Evolutionary conservation across 1,140 invertebrate species (phyloP).

Genomic region (Campoletis sonorensis): DNA sequence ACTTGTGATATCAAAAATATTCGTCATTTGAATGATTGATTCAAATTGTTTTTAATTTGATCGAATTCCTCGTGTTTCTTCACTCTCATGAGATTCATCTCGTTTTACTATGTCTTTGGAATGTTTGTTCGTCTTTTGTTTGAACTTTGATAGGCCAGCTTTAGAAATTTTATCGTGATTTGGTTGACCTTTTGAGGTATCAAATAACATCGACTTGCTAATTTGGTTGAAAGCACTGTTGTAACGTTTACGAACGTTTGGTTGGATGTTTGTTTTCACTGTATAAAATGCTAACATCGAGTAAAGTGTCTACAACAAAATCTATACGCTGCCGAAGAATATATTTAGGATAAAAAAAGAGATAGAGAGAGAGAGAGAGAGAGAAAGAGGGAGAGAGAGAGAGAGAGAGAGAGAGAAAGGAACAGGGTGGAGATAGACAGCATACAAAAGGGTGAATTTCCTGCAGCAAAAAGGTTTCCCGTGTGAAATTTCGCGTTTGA

Average conservation of each 20-base stretch:
- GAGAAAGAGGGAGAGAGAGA: not conserved
- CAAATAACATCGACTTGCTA: not conserved
- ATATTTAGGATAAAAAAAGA: not conserved
- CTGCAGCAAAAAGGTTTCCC: constrained; percentile 46
- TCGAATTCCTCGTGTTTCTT: too few relatives aligned
- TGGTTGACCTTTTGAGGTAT: too few relatives aligned
- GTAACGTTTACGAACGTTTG: not conserved
- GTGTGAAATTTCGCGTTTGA: constrained; percentile 49
- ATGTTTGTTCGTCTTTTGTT: too few relatives aligned
- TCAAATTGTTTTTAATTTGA: too few relatives aligned
- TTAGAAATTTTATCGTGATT: too few relatives aligned
- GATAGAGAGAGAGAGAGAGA: not conserved
- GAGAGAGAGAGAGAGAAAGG: not conserved
- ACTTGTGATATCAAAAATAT: too few relatives aligned
- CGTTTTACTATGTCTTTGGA: too few relatives aligned
- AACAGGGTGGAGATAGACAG: constrained; percentile 1
- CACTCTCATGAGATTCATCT: too few relatives aligned
- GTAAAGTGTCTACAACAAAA: constrained; percentile 11
- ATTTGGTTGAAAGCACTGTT: not conserved
- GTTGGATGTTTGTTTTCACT: not conserved
- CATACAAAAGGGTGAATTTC: constrained; percentile 39
- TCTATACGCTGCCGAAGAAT: constrained; percentile 19
- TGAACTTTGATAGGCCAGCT: too few relatives aligned
- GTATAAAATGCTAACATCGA: not conserved
- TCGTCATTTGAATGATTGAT: too few relatives aligned